Evolutionary conservation across 2,888 invertebrate species (phyloP), one percentile per base, ranked within the genome.

Genomic region (Tupiocoris notatus): DNA sequence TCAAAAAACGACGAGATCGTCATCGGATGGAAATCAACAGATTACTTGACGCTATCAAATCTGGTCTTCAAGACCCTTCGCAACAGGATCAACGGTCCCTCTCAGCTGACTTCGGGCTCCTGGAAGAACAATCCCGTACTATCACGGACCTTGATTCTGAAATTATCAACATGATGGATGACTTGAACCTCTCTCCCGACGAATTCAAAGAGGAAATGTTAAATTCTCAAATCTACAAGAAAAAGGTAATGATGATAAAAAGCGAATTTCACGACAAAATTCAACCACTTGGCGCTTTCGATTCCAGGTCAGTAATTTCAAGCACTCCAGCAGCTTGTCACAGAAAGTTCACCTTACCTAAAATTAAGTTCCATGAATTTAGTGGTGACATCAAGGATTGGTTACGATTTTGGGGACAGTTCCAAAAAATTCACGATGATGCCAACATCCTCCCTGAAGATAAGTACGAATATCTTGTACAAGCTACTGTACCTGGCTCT

Each of bases 371-470:
- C 3, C n/a, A 63, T 18, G 24, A 23, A 6, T 63, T 63, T 20
- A 22, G n/a, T 22, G 64, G 64, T 16, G 64, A 63, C 9, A 7
- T 63, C n/a, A 63, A 63, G 20, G 64, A 63, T 2, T 63, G 18
- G 18, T n/a, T 63, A n/a, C 64, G 18, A n/a, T 63, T 63, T 21
- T 63, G 64, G 64, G 16, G 20, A 3, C 64, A 63, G n/a, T 63
- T 63, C n/a, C 18, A 20, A 7, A 21, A 63, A 23, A 63, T 63
- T 23, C 18, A 63, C 64, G 64, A 63, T 3, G 64, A 63, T 39
- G 39, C 3, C 3, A 39, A 39, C 39, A 39, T 39, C 3, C 39
- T 39, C 12, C 39, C 39, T 39, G 39, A 39, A 39, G 39, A 39
- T 39, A 39, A 39, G 39, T 39, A 39, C 12, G 39, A 39, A 39